Conservation (phyloP, 1,140 invertebrate species). For the Drosophila murphyi region DNA sequence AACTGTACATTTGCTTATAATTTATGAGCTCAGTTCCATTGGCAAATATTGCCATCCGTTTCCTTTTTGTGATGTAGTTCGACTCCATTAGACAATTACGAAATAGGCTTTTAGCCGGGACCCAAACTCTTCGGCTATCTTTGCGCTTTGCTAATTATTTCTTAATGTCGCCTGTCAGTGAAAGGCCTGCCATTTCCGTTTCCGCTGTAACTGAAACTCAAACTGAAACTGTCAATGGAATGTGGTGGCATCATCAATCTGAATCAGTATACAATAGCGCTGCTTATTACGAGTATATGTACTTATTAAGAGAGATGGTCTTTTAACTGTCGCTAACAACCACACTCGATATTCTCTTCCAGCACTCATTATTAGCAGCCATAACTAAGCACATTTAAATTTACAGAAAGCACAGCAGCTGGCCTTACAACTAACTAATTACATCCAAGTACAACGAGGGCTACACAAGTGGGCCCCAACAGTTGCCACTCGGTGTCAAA, state of each 20-base stretch:
- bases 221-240: conserved; percentile 30
- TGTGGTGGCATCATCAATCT: conserved; percentile 69
- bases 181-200: conserved; percentile 60
- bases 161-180: conserved; percentile 61
- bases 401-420: conserved; percentile 29
- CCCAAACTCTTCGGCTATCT: conserved; percentile 26
- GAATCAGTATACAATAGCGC: conserved; percentile 42
- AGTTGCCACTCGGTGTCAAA: conserved; percentile 47
- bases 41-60: conserved; percentile 30
- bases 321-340: conserved; percentile 62
- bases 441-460: conserved; percentile 25
- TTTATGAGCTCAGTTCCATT: conserved; percentile 47
- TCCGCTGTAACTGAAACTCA: conserved; percentile 44
- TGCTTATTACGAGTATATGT: conserved; percentile 28
- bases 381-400: conserved; percentile 63
- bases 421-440: conserved; percentile 26
- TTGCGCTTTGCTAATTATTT: conserved; percentile 71
- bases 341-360: conserved; percentile 40
- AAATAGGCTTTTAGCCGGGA: conserved; percentile 63
- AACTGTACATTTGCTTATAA: conserved; percentile 47
- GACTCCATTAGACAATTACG: conserved; percentile 71
- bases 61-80: conserved; percentile 42
- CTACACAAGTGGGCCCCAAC: conserved; percentile 6
- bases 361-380: conserved; percentile 50
- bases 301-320: conserved; percentile 31